These are phyloP conservation scores for Pardosa pseudoannulata DNA, from an alignment of 2,888 invertebrate genomes.

Conservation along the genomic window DNA sequence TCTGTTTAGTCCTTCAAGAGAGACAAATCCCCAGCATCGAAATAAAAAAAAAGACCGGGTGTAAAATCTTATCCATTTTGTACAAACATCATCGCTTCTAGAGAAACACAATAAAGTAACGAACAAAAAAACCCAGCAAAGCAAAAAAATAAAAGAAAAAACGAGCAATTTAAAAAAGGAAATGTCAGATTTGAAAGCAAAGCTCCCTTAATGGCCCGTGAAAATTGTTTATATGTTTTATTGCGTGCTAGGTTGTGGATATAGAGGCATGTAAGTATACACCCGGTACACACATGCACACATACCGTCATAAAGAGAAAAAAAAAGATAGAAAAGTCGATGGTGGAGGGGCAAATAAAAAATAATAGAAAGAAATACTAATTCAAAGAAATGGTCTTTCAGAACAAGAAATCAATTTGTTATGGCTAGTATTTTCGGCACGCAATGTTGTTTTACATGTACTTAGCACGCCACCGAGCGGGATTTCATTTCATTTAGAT, in stretches of 20 bases:
- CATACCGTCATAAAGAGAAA: too few relatives aligned
- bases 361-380: background rate
- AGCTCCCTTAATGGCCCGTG: conserved; percentile 26
- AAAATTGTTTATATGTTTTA: conserved; percentile 11
- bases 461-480: background rate
- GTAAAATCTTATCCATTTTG: too few relatives aligned
- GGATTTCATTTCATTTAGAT: background rate
- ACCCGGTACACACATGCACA: background rate
- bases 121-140: too few relatives aligned
- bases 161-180: background rate
- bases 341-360: background rate
- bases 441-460: background rate
- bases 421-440: background rate
- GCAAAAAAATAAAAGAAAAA: background rate
- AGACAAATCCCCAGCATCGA: too few relatives aligned
- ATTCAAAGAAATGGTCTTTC: background rate
- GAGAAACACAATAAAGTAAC: too few relatives aligned
- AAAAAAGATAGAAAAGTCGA: background rate
- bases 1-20: too few relatives aligned
- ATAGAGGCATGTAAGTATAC: background rate
- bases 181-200: conserved; percentile 9
- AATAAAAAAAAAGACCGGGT: too few relatives aligned
- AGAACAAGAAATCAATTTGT: conserved; percentile 3
- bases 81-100: too few relatives aligned
- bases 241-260: conserved; percentile 22